Base-by-base conservation (phyloP, 30 jellyfish, hydroid and myxozoan species). In the Hydractinia symbiolongicarpus region DNA sequence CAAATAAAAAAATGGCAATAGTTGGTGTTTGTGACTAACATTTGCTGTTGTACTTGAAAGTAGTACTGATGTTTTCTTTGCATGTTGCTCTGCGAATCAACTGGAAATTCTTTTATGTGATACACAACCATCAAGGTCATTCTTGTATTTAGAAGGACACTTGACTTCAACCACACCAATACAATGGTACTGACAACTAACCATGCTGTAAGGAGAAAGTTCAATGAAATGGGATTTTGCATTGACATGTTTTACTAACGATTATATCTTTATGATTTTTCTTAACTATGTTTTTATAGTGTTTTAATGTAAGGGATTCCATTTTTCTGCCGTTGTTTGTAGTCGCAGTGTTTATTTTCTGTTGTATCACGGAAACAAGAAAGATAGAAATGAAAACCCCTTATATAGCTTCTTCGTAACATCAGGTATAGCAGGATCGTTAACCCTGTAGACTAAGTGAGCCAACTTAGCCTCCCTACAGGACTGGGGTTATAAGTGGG, bases 161-260 rank as follows among this genome's bases (percentile, higher is more conserved):
- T 82, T 86, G 76, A 86, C 73, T 79, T 86, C 95, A 19, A 86
- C 75, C 40, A 79, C 44, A 44, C 87, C 70, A 11, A 56, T 75
- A 54, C 73, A 73, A 69, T 86, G 90, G 69, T 90, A 86, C 66
- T 54, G 10, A 53, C 95, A 86, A 10, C 74, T 9, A 15, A 30
- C 83, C 19, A 86, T 49, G 19, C 95, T 90, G 70, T 86, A 89
- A 61, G 95, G 95, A 21, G 78, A 9, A 49, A 89, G 89, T 6
- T 89, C 95, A 49, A 85, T 77, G 50, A 11, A 78, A 14, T 84
- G 85, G 21, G 52, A 54, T 21, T 53, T 73, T 64, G 74, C 72
- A 13, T 55, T 67, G 53, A 73, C 76, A 73, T 73, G 82, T 73
- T 13, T 13, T 50, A 9, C 17, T 13, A 8, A 30, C 76, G 13